Conservation (phyloP, 2,113 vertebrate species). For the Brachypodius melanocephalos region DNA sequence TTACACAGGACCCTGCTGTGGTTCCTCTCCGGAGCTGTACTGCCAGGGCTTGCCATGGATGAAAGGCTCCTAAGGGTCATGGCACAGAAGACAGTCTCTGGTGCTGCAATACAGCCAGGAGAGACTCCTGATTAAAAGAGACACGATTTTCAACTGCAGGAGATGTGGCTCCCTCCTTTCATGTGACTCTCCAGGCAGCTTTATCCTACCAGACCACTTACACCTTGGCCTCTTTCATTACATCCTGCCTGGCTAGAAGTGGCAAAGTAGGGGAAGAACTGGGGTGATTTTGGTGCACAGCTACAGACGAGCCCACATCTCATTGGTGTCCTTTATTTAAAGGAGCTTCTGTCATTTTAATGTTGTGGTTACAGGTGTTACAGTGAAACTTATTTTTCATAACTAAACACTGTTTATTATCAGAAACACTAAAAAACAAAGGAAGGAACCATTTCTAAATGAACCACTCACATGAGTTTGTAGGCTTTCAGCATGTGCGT, state of each 20-base stretch:
- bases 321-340: not conserved
- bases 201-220: not conserved
- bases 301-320: not conserved
- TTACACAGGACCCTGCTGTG: not conserved
- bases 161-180: not conserved
- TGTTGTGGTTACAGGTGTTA: not conserved
- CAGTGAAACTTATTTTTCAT: not conserved
- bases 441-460: not conserved
- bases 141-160: not conserved
- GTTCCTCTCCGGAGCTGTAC: not conserved
- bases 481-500: not conserved
- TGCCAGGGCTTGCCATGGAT: too few species aligned
- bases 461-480: not conserved
- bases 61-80: not conserved
- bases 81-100: not conserved
- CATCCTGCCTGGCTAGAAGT: fast-evolving
- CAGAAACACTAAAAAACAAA: not conserved
- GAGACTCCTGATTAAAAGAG: not conserved
- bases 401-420: not conserved
- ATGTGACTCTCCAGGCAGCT: not conserved
- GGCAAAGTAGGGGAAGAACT: not conserved
- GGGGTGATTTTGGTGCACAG: not conserved
- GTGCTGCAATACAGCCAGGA: not conserved
- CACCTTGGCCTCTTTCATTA: not conserved
- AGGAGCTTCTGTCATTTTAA: not conserved